Percentiles rank a stretch among this genome's conserved stretches.
These are phyloP conservation scores for Capreolus pygargus DNA, from an alignment of 2,113 vertebrate genomes.

Conservation along the genomic window DNA sequence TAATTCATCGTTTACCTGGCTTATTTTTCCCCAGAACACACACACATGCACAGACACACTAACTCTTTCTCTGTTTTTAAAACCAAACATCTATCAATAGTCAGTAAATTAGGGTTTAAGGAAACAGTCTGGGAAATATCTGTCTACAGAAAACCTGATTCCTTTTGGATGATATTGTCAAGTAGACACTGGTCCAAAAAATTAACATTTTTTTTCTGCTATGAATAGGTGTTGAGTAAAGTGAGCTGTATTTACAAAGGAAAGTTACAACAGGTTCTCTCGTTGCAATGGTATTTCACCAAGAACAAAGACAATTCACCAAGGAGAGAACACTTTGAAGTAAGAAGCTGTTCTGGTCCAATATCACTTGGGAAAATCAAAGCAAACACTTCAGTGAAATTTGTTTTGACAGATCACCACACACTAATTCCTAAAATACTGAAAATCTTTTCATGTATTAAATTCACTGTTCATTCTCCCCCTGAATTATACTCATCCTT, in stretches of 20 bases:
- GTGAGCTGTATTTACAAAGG: conserved; percentile 29
- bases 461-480: neutral
- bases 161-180: conserved; percentile 24
- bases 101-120: neutral
- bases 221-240: conserved; percentile 33
- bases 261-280: conserved; percentile 46
- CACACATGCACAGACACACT: neutral
- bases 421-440: neutral
- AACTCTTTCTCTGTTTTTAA: neutral
- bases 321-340: conserved; percentile 36
- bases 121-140: neutral
- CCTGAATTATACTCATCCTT: conserved; percentile 28
- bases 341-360: conserved; percentile 7
- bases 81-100: neutral
- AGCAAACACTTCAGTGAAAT: conserved; percentile 37
- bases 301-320: conserved; percentile 38
- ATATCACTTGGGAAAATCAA: conserved; percentile 1
- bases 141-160: neutral
- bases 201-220: conserved; percentile 48
- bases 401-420: neutral
- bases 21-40: neutral
- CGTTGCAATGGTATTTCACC: conserved; percentile 18
- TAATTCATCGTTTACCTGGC: neutral
- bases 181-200: conserved; percentile 26
- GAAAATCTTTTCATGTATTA: conserved; percentile 31